These are phyloP conservation scores for Pangasius larnaudii DNA, from an alignment of 2,797 vertebrate species.

Conservation along the genomic window DNA sequence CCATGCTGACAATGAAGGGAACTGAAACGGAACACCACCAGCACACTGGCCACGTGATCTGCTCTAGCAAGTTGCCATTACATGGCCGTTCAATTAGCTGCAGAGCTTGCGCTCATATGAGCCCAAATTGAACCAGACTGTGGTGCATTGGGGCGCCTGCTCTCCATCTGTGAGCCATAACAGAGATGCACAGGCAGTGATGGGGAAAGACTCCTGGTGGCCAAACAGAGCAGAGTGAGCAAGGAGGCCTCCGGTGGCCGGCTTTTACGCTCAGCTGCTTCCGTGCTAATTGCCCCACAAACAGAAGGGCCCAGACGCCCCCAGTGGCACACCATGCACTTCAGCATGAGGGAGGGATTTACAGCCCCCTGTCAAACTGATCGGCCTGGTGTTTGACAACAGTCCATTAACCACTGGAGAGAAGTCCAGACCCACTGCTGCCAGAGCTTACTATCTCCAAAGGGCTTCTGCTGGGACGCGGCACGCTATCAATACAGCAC, in stretches of 20 bases:
- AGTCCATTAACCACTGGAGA: slow-evolving; percentile 64
- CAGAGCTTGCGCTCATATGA: slow-evolving; percentile 47
- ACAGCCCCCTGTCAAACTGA: slow-evolving; percentile 57
- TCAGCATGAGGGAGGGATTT: slow-evolving; percentile 50
- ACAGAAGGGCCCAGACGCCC: slow-evolving; percentile 58
- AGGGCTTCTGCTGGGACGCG: slow-evolving; percentile 49
- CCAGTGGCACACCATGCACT: slow-evolving; percentile 38
- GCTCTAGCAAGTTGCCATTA: slow-evolving; percentile 52
- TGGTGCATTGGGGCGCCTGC: slow-evolving; percentile 55
- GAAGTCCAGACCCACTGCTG: slow-evolving; percentile 58
- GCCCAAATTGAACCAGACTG: slow-evolving; percentile 62
- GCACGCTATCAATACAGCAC: slow-evolving; percentile 66
- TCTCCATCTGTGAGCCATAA: slow-evolving; percentile 63
- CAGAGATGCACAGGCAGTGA: slow-evolving; percentile 58
- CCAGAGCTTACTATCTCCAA: slow-evolving; percentile 61
- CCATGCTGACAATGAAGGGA: slow-evolving; percentile 34
- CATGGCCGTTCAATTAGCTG: slow-evolving; percentile 58
- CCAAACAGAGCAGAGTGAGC: slow-evolving; percentile 42
- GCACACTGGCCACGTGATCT: slow-evolving; percentile 45
- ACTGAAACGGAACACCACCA: slow-evolving; percentile 46
- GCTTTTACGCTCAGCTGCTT: slow-evolving; percentile 60
- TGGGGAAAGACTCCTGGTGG: slow-evolving; percentile 57
- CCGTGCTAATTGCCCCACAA: slow-evolving; percentile 62
- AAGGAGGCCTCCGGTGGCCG: slow-evolving; percentile 51
- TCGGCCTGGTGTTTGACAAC: slow-evolving; percentile 63